phyloP scores from a whole-genome alignment of 2,797 vertebrate species.

The Tenualosa ilisha region DNA sequence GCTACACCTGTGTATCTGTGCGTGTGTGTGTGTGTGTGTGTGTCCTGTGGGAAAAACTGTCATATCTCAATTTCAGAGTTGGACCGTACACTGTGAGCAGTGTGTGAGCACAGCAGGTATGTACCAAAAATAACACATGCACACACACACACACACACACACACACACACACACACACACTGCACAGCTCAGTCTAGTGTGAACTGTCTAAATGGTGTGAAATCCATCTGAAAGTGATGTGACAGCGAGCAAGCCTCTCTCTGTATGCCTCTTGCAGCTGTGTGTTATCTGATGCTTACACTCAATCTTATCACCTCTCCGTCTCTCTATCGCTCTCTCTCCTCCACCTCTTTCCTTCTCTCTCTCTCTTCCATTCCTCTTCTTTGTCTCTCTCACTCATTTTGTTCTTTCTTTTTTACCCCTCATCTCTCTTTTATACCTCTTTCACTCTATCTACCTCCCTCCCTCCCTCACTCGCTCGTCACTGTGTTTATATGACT shows the following conservation, averaged over 20 bases:
- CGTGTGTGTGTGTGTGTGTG: conserved; percentile 5
- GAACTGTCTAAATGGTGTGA: conserved; percentile 45
- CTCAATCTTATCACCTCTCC: not conserved
- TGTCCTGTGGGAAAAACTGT: conserved; percentile 5
- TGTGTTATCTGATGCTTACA: not conserved
- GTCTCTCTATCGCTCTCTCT: not conserved
- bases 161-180: conserved; percentile 22
- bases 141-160: conserved; percentile 43
- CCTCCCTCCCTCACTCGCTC: not conserved
- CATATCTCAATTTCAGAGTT: conserved; percentile 12
- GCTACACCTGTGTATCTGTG: not conserved
- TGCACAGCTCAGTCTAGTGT: conserved; percentile 29
- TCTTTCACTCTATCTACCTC: not conserved
- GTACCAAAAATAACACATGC: conserved; percentile 16
- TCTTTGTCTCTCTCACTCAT: not conserved
- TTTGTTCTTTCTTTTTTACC: conserved; percentile 14
- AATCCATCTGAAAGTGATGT: conserved; percentile 20
- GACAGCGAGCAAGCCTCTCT: conserved; percentile 19
- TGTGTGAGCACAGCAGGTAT: conserved; percentile 16
- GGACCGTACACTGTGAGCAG: not conserved
- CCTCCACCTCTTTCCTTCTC: not conserved
- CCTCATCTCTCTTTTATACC: not conserved
- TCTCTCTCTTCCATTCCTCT: not conserved
- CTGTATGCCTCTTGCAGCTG: not conserved
- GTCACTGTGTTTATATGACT: not conserved